phyloP scores from a whole-genome alignment of 2,888 invertebrate genomes.

The Allygus modestus region DNA sequence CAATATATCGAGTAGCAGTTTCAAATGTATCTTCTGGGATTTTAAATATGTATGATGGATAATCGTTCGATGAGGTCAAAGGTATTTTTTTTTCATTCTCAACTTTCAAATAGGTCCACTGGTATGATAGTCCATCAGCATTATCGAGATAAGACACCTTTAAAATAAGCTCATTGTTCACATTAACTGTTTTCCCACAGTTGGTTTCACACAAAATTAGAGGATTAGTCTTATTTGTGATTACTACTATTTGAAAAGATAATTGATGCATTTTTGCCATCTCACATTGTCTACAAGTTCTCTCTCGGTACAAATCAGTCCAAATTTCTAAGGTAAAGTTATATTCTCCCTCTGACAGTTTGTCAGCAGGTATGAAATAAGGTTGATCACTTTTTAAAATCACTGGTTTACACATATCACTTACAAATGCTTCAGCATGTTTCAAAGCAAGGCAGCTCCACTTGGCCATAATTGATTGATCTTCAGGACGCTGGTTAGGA shows the following conservation, averaged over 20 bases:
- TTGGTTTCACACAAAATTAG: neutral
- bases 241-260: neutral
- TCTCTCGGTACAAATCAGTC: neutral
- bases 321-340: constrained; percentile 27
- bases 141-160: neutral
- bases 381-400: neutral
- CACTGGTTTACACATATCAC: neutral
- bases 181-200: neutral
- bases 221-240: neutral
- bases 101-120: neutral
- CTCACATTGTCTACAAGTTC: neutral
- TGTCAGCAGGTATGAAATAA: neutral
- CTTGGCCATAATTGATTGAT: neutral
- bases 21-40: constrained; percentile 16
- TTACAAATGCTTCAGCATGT: neutral
- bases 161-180: neutral
- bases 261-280: neutral
- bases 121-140: neutral
- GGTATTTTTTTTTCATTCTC: neutral
- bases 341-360: neutral
- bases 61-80: neutral
- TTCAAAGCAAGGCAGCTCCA: constrained; percentile 11
- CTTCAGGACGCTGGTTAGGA: neutral
- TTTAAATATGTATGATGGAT: neutral
- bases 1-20: neutral